A percentile compares a stretch with the other conserved stretches of the same genome.
phyloP scores from a whole-genome alignment of 2,113 vertebrate genomes.

The Puntigrus tetrazona region DNA sequence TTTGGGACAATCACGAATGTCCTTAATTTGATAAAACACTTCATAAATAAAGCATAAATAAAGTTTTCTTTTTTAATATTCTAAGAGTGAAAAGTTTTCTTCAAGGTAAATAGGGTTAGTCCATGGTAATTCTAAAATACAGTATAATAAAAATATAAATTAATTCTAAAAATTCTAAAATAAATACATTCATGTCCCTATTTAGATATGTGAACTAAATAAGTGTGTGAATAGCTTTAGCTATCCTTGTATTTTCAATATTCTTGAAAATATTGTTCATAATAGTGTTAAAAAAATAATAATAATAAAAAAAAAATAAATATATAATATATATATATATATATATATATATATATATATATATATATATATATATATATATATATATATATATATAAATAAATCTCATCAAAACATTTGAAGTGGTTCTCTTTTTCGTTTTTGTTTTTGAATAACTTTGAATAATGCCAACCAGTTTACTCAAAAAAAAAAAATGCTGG shows the following conservation, averaged over 20 bases:
- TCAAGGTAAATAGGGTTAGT: background rate
- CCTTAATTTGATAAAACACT: background rate
- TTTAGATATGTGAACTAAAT: background rate
- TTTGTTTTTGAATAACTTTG: background rate
- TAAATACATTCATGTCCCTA: background rate
- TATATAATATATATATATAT: no score
- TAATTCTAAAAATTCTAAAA: background rate
- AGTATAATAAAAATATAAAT: no score
- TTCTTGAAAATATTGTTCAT: background rate
- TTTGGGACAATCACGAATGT: background rate
- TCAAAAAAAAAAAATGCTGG: no score
- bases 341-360: no score
- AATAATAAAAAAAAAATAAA: no score
- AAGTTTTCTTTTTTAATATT: background rate
- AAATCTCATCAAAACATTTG: background rate
- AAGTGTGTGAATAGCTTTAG: background rate
- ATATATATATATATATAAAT: no score
- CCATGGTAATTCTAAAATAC: background rate
- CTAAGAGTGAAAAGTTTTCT: background rate
- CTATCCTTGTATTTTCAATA: background rate
- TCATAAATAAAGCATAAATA: background rate
- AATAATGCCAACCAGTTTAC: background rate
- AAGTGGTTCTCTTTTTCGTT: background rate
- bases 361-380: no score
- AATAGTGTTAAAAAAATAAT: no score